These are phyloP conservation scores for Diphyllodes magnificus DNA, from an alignment of 2,113 vertebrate species.

Conservation along the genomic window DNA sequence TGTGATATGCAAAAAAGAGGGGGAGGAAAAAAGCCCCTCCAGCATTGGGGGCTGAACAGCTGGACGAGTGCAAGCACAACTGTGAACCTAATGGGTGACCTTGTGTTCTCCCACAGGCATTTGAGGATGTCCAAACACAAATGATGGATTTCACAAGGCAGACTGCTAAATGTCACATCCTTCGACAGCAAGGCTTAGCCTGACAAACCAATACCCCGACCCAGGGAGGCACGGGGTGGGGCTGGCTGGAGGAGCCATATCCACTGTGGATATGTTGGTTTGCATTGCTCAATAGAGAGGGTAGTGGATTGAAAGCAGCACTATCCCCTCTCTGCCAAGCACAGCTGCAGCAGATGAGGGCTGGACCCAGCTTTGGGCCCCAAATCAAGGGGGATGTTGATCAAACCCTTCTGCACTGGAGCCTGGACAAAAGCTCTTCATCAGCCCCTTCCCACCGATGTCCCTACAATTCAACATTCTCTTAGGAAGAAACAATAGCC, in stretches of 20 bases:
- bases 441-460: fast-evolving
- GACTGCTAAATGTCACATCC: slow-evolving; percentile 35
- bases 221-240: background rate
- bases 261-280: background rate
- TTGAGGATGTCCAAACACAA: slow-evolving; percentile 23
- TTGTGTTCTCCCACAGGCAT: background rate
- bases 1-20: background rate
- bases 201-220: background rate
- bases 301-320: fast-evolving
- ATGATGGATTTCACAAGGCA: slow-evolving; percentile 2
- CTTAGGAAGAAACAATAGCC: background rate
- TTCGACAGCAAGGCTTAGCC: background rate
- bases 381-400: background rate
- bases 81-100: background rate
- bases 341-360: background rate
- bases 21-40: background rate
- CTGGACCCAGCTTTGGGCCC: background rate
- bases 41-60: background rate
- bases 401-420: background rate
- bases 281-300: background rate
- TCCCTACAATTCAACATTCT: fast-evolving
- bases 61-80: background rate
- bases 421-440: background rate
- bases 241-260: background rate
- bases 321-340: fast-evolving